Evolutionary conservation across 2,113 vertebrate genomes (phyloP).

Genomic region (Ginglymostoma cirratum): DNA sequence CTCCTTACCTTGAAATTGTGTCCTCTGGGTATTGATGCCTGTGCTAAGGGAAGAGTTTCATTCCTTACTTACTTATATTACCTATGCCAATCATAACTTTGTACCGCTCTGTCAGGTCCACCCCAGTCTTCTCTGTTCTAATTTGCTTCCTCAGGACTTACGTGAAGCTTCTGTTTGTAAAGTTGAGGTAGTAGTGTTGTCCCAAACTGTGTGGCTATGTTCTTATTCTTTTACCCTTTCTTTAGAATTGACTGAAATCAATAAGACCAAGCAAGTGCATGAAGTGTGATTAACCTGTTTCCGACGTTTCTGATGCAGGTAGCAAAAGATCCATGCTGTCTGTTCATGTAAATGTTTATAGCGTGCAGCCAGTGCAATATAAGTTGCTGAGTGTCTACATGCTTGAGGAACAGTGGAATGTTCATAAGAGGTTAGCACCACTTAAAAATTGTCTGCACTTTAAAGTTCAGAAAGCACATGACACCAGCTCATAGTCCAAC

Average conservation of each 20-base stretch:
- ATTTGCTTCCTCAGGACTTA: conserved; percentile 48
- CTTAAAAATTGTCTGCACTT: background rate
- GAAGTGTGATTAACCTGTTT: background rate
- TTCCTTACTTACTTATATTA: no score
- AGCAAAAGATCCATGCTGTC: no score
- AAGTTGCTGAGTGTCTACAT: background rate
- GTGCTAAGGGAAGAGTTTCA: no score
- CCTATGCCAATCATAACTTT: no score
- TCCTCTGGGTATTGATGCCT: no score
- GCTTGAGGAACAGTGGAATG: background rate
- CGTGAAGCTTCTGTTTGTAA: conserved; percentile 40
- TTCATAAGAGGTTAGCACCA: background rate
- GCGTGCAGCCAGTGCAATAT: background rate
- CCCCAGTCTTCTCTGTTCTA: no score
- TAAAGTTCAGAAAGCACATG: background rate
- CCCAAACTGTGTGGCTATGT: conserved; percentile 40
- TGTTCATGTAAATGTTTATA: background rate
- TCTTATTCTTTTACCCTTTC: conserved; percentile 40
- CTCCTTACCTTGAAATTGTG: no score
- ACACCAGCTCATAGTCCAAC: no score
- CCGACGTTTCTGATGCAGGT: no score
- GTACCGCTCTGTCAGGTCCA: no score
- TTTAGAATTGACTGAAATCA: conserved; percentile 36
- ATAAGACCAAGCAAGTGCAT: background rate
- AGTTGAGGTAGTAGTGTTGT: conserved; percentile 43